A percentile compares a stretch with the other conserved stretches of the same genome.
These are phyloP conservation scores for Allochrocebus solatus DNA, from an alignment of 2,797 vertebrate genomes.

Conservation along the genomic window DNA sequence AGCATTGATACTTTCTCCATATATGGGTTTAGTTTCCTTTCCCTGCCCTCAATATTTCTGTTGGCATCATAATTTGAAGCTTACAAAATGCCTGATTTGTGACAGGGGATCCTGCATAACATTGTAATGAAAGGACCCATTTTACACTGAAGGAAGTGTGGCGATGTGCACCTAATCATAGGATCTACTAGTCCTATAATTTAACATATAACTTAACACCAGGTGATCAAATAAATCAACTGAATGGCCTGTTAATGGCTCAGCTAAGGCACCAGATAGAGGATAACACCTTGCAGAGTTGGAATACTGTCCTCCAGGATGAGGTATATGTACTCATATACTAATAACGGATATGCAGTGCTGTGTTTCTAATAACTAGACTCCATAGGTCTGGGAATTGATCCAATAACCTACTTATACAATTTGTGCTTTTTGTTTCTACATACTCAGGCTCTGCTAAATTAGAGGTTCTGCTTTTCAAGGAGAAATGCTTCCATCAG, in stretches of 20 bases:
- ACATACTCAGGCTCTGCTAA: not conserved
- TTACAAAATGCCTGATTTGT: not conserved
- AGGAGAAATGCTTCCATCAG: not conserved
- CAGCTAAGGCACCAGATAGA: not conserved
- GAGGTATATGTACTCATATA: not conserved
- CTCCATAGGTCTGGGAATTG: not conserved
- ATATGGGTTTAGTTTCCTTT: not conserved
- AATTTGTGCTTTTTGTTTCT: not conserved
- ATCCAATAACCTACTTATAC: not conserved
- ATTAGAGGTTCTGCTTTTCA: not conserved
- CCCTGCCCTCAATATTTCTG: not conserved
- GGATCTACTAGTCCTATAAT: not conserved
- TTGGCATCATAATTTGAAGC: not conserved
- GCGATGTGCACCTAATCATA: not conserved
- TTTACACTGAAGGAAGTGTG: not conserved
- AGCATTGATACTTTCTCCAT: not conserved
- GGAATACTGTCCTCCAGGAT: not conserved
- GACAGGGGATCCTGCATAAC: not conserved
- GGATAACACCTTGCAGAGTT: not conserved
- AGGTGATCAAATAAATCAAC: not conserved
- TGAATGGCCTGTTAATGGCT: not conserved
- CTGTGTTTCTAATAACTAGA: not conserved
- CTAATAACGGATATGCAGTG: not conserved
- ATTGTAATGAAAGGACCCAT: not conserved
- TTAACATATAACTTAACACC: not conserved